Base-by-base conservation (phyloP, 2,888 invertebrate genomes). In the Ferrisia virgata region DNA sequence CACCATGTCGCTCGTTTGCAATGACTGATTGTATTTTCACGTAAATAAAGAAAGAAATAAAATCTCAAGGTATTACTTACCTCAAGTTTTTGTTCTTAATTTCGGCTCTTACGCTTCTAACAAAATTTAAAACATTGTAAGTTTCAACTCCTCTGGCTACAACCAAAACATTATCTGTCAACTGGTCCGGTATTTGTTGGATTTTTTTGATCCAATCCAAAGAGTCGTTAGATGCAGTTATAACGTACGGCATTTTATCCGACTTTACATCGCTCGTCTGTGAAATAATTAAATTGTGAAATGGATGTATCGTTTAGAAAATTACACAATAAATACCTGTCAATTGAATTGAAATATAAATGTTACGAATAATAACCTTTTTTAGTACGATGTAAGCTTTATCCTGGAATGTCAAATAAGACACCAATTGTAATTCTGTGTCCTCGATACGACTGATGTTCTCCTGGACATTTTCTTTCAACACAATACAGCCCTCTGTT, bases 401-500 rank as follows among this genome's bases (percentile, higher is more conserved):
- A 81, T 91, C 90, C 87, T 92, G 91, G 83, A 93, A 92, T 11
- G 89, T 89, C 89, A 94, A 94, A 87, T 91, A 91, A 31, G 91
- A 91, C 0, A 94, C 89, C 0, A 92, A 86, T 15, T 91, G 89
- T 11, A 94, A 89, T 22, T 91, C 91, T 0, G 88, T 87, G 13
- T 87, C 86, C 4, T 87, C 87, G 0, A 88, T 76, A 0, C 86
- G 80, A 1, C 86, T 86, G 15, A 86, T 86, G 11, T 87, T 84
- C 2, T 88, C 85, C 69, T 88, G 86, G 2, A 89, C 89, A 82
- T 91, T 91, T 89, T 95, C 95, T 88, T 94, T 94, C 84, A 94
- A 89, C 85, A 96, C 89, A 72, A 95, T 87, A 88, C 94, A 93
- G 79, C 95, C 95, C 81, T 91, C 91, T 0, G 91, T 89, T 87